Conservation (phyloP, 2,888 invertebrate species). For the Nemotelus pantherinus region DNA sequence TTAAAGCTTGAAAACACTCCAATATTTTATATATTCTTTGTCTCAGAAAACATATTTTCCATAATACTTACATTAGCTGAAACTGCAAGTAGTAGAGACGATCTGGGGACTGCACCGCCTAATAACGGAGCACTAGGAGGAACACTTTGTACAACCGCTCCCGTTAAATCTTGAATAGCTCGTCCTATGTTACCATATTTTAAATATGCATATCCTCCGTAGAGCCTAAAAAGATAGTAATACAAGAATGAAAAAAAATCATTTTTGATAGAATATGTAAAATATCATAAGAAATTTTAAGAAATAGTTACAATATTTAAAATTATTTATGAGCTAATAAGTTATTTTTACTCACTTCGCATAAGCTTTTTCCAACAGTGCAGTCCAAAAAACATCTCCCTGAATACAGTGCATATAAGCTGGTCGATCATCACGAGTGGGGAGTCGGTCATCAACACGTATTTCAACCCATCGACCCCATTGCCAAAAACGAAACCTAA, state of each 20-base stretch:
- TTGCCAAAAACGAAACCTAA: slow-evolving; percentile 81
- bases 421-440: slow-evolving; percentile 73
- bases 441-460: slow-evolving; percentile 78
- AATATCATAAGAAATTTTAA: neutral
- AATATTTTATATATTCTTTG: no score
- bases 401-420: slow-evolving; percentile 69
- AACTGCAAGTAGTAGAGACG: slow-evolving; percentile 75
- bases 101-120: slow-evolving; percentile 75
- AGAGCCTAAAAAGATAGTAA: slow-evolving; percentile 65
- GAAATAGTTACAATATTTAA: neutral
- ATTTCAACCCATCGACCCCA: slow-evolving; percentile 82
- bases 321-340: neutral
- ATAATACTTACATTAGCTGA: slow-evolving; percentile 68
- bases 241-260: no score
- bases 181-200: slow-evolving; percentile 73
- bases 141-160: slow-evolving; percentile 79
- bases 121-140: slow-evolving; percentile 61
- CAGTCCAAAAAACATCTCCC: slow-evolving; percentile 76
- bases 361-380: slow-evolving; percentile 82
- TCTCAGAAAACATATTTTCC: no score
- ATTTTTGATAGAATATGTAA: neutral
- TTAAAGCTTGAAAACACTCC: no score
- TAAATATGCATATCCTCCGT: slow-evolving; percentile 76
- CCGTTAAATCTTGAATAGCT: slow-evolving; percentile 78
- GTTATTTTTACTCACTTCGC: slow-evolving; percentile 72